Evolutionary conservation across 2,797 vertebrate genomes (phyloP), one percentile per base, ranked within the genome.

Genomic region (Acridotheres tristis): DNA sequence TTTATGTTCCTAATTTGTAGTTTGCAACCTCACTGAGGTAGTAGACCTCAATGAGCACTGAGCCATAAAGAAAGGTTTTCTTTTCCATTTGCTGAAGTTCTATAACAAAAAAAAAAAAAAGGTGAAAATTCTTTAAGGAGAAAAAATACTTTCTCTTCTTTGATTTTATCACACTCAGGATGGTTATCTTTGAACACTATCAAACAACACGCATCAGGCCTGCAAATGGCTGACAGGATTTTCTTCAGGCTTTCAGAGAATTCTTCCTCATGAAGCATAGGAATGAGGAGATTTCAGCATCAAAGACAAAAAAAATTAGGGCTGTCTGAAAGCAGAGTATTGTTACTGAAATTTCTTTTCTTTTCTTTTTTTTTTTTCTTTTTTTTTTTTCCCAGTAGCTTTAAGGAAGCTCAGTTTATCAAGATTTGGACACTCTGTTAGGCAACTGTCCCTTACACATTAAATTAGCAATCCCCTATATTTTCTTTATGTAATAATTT

Each of bases 21-120:
- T 94, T 94, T 95, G 83, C 58, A 95, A 83, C 77, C 91, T 95
- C 90, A 82, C 17, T 61, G 88, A 96, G 77, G 74, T 85, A 80
- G 59, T 89, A 97, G 91, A 94, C 85, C 94, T 96, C 83, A 95
- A 68, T 89, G 67, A 94, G 83, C 80, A 91, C 59, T 68, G 50
- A 88, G 74, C 38, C 34, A 29, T 74, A 61, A 85, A 88, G 8
- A 76, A 91, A 77, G 42, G 23, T 50, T 87, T 93, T 25, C 47
- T 90, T 74, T 65, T 68, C 77, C 5, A 7, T 58, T 91, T 66
- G 40, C 65, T 88, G 47, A 90, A 63, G 47, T 65, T 63, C 50
- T 92, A 50, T 68, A 36, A 50, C 21, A 54, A 54, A 34, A 85
- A 38, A 45, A 51, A 84, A 36, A 76, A 79, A 69, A 79, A 9